Percentiles rank a stretch among this genome's conserved stretches.
Evolutionary conservation across 2,113 vertebrate species (phyloP).

Genomic region (Ovibos moschatus): DNA sequence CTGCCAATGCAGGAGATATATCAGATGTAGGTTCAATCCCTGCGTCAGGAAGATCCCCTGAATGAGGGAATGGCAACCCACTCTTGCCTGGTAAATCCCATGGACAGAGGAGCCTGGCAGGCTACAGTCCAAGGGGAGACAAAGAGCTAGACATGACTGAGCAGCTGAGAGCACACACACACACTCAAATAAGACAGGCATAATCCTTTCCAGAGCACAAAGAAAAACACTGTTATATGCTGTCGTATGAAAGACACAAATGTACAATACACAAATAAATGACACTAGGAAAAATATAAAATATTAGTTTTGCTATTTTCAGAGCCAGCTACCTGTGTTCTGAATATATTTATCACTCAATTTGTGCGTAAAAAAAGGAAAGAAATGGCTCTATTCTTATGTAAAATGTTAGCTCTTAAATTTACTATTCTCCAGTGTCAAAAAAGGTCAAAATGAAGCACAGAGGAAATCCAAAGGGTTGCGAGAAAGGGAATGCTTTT

Average conservation of each 20-base stretch:
- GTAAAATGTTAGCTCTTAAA: constrained; percentile 14
- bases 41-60: not conserved
- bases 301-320: not conserved
- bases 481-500: not conserved
- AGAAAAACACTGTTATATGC: not conserved
- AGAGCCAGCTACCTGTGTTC: not conserved
- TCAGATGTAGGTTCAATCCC: not conserved
- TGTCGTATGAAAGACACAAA: not conserved
- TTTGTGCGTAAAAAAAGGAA: not conserved
- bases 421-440: not conserved
- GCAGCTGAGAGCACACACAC: not conserved
- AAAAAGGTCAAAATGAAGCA: not conserved
- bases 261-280: not conserved
- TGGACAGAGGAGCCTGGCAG: not conserved
- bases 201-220: not conserved
- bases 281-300: not conserved
- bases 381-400: not conserved
- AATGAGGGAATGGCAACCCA: not conserved
- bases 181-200: not conserved
- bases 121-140: not conserved
- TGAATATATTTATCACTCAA: not conserved
- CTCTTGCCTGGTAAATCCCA: not conserved
- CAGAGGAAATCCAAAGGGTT: not conserved
- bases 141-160: not conserved
- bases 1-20: not conserved